Evolutionary conservation across 2,113 vertebrate species (phyloP).

Genomic region (Climacteris rufus): DNA sequence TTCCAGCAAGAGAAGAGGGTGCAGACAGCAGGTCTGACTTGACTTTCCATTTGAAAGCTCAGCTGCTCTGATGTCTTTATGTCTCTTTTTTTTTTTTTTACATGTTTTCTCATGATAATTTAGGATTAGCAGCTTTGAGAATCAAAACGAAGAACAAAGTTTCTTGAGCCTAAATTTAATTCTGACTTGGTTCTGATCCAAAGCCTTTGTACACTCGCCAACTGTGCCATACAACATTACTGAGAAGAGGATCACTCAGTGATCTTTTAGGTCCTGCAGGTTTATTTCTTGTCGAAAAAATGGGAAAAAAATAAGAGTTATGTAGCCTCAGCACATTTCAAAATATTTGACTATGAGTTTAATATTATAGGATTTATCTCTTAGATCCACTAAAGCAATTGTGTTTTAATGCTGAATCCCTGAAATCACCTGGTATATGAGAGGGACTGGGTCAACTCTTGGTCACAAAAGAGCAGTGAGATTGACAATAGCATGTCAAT

Average conservation of each 20-base stretch:
- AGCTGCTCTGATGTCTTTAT: not conserved
- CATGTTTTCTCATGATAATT: constrained; percentile 54
- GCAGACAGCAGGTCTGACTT: not conserved
- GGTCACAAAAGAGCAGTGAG: not conserved
- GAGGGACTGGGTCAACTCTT: not conserved
- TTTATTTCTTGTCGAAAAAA: not conserved
- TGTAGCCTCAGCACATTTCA: not conserved
- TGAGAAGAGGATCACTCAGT: not conserved
- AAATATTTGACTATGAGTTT: not conserved
- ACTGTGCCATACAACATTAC: not conserved
- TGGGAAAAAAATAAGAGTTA: not conserved
- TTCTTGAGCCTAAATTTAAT: constrained; percentile 41
- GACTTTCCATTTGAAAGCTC: not conserved
- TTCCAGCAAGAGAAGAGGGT: not conserved
- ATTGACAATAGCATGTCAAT: not conserved
- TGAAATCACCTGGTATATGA: not conserved
- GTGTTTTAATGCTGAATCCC: not conserved
- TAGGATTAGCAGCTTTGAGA: constrained; percentile 60
- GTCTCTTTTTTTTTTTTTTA: not conserved
- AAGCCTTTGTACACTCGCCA: not conserved
- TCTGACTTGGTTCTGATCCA: constrained; percentile 53
- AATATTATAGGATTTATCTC: not conserved
- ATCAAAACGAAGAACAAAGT: constrained; percentile 32
- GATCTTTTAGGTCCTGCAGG: not conserved
- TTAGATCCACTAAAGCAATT: not conserved